Evolutionary conservation across 2,113 vertebrate species (phyloP), one percentile per base, ranked within the genome.

Genomic region (Pycnonotus jocosus): DNA sequence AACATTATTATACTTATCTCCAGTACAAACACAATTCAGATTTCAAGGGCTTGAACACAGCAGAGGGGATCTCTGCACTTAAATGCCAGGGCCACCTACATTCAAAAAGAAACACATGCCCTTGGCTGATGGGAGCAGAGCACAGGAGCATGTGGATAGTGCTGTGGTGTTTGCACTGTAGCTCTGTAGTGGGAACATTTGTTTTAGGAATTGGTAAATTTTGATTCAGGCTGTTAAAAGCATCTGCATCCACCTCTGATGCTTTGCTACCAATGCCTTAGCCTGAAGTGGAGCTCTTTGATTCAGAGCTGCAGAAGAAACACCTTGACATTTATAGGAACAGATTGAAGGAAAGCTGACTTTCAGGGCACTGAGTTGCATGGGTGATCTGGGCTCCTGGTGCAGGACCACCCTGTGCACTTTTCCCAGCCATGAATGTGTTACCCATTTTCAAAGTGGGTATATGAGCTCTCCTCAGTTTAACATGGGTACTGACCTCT

Each of bases 131-230:
- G 31, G 37, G 37, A 82, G 53, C 0, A 3, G 78, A 85, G 60
- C 45, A 65, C 0, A 0, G 24, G 24, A 73, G 30, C 33, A 28
- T 0, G 7, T 2, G 6, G 48, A 23, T 33, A 69, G 66, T 1
- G 2, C 28, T 69, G 35, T 2, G 4, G 53, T 31, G 25, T 53
- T 88, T 72, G 60, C 61, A 50, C 16, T 20, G 47, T 9, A 78
- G 30, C 47, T 58, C 64, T 12, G 3, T 9, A n/a, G 31, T 0
- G 2, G 53, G 70, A 85, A 53, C 0, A 2, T 3, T 48, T 28
- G 23, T 40, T 86, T 69, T 20, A 62, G 56, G 51, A 68, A 78
- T 1, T 40, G 23, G 47, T 51, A 86, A 69, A 40, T 56, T 24
- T 77, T 0, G 0, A 6, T 80, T 77, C 50, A 88, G 53, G 53